These are phyloP conservation scores for Aporrectodea caliginosa DNA, from an alignment of 1,140 invertebrate species.

Conservation along the genomic window DNA sequence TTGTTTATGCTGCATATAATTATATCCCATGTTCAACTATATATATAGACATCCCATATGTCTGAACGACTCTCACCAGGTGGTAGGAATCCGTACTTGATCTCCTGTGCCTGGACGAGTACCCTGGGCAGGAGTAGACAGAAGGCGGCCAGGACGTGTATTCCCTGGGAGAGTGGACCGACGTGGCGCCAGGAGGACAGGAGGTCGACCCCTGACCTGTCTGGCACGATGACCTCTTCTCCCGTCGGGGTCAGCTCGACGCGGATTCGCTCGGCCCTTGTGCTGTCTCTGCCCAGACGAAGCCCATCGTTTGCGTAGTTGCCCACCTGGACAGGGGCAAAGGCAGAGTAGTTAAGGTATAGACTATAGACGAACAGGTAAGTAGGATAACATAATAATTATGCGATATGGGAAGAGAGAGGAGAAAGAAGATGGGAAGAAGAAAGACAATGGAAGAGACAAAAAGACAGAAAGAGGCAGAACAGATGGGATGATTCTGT, in stretches of 20 bases:
- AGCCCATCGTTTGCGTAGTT: constrained; percentile 48
- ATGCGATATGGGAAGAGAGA: too few species aligned
- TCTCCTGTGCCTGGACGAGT: constrained; percentile 40
- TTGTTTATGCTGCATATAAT: too few species aligned
- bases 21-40: too few species aligned
- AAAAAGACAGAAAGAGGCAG: too few species aligned
- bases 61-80: constrained; percentile 41
- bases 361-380: too few species aligned
- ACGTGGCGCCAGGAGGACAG: constrained; percentile 40
- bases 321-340: constrained; percentile 39
- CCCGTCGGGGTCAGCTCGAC: background rate
- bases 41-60: too few species aligned
- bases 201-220: background rate
- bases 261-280: background rate
- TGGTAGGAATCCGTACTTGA: constrained; percentile 39
- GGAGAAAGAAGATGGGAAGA: too few species aligned
- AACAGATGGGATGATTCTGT: too few species aligned
- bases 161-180: constrained; percentile 41
- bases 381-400: too few species aligned
- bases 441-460: too few species aligned
- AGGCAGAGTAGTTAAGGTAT: too few species aligned
- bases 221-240: background rate
- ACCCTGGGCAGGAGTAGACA: constrained; percentile 44
- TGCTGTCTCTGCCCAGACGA: constrained; percentile 42
- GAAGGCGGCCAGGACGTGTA: constrained; percentile 43